Conservation (phyloP, 2,113 vertebrate species). For the Lasiurus cinereus region DNA sequence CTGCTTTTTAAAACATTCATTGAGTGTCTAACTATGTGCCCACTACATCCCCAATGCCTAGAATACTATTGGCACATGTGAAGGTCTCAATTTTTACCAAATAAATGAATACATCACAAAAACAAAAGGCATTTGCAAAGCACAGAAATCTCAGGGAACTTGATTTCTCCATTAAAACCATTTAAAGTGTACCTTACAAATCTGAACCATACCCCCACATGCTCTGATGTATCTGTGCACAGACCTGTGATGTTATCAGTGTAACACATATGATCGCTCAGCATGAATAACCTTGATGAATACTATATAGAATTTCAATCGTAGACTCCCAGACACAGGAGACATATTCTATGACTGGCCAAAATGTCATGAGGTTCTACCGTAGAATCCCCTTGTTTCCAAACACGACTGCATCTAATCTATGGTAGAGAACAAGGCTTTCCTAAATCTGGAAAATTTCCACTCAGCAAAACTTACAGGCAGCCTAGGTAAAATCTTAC, state of each 20-base stretch:
- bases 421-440: background rate
- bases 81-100: slow-evolving; percentile 17
- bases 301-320: slow-evolving; percentile 62
- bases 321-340: slow-evolving; percentile 52
- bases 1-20: background rate
- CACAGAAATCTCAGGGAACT: background rate
- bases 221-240: background rate
- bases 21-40: background rate
- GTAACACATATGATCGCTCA: slow-evolving; percentile 41
- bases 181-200: slow-evolving; percentile 40
- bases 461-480: background rate
- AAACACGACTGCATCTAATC: slow-evolving; percentile 26
- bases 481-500: slow-evolving; percentile 7
- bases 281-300: slow-evolving; percentile 55
- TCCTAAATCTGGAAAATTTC: slow-evolving; percentile 26
- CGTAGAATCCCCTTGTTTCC: background rate
- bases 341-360: slow-evolving; percentile 48
- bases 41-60: background rate
- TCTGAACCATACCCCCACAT: background rate
- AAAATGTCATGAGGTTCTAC: slow-evolving; percentile 18
- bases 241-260: slow-evolving; percentile 64
- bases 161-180: slow-evolving; percentile 55
- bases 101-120: slow-evolving; percentile 26
- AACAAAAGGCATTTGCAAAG: slow-evolving; percentile 42
- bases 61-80: background rate